phyloP scores from a whole-genome alignment of 2,113 vertebrate genomes.

The Oryzias celebensis region DNA sequence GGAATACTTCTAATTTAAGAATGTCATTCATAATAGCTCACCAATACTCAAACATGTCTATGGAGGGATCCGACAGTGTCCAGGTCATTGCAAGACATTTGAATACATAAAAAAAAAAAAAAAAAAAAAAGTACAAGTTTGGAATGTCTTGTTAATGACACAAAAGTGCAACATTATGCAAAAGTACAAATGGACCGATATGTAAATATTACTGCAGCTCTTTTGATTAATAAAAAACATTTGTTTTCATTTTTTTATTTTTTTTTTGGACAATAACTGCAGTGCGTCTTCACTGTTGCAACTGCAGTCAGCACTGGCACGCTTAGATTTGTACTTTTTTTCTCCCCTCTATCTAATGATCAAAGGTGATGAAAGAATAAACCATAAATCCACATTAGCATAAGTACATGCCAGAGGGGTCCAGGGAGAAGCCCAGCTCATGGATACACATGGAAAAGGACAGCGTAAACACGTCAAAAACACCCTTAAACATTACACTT shows the following conservation, averaged over 20 bases:
- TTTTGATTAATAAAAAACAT: constrained; percentile 31
- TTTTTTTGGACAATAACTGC: constrained; percentile 20
- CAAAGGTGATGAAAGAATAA: constrained; percentile 22
- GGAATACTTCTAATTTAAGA: too few species aligned
- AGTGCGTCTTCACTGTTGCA: constrained; percentile 31
- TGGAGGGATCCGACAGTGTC: not conserved
- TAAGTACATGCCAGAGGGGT: constrained; percentile 42
- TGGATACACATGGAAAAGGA: constrained; percentile 11
- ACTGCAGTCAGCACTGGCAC: constrained; percentile 26
- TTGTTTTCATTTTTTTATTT: not conserved
- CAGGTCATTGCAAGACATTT: not conserved
- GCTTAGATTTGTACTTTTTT: constrained; percentile 19
- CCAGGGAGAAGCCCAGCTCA: constrained; percentile 21
- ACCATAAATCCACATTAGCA: constrained; percentile 18
- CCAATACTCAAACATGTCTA: not conserved
- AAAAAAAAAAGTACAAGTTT: not conserved
- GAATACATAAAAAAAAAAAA: not conserved
- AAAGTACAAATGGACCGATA: constrained; percentile 30
- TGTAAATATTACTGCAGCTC: constrained; percentile 31
- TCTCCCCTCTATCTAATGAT: constrained; percentile 20
- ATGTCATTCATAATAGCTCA: too few species aligned
- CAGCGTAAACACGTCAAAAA: constrained; percentile 22
- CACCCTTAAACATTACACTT: constrained; percentile 24
- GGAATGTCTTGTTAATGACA: constrained; percentile 1
- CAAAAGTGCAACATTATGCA: constrained; percentile 11